phyloP scores from a whole-genome alignment of 2,888 invertebrate genomes.

The Sarcophaga variegata region DNA sequence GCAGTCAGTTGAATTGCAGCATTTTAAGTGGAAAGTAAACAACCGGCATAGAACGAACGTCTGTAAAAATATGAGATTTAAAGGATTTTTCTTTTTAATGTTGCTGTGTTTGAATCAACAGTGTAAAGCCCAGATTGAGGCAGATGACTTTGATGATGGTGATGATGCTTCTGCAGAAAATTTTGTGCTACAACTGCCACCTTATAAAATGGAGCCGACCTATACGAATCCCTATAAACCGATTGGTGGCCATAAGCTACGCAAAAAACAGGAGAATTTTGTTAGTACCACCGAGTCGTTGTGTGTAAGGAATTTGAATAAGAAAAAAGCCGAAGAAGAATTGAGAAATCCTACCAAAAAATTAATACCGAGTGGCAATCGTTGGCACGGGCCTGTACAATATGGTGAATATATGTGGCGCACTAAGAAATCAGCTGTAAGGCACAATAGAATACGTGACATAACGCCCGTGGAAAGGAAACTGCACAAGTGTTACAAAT shows the following conservation, averaged over 20 bases:
- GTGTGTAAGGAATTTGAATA: slow-evolving; percentile 49
- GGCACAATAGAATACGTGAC: slow-evolving; percentile 28
- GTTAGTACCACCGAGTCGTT: slow-evolving; percentile 19
- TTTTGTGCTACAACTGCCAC: slow-evolving; percentile 41
- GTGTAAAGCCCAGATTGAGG: not conserved
- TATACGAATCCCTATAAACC: slow-evolving; percentile 55
- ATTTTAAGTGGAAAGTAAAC: slow-evolving; percentile 38
- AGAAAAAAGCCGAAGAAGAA: slow-evolving; percentile 56
- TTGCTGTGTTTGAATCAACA: not conserved
- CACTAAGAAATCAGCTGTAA: not conserved
- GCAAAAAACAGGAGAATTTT: not conserved
- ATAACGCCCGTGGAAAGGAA: slow-evolving; percentile 58
- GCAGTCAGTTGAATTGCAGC: slow-evolving; percentile 49
- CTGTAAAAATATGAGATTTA: slow-evolving; percentile 27
- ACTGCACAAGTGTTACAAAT: slow-evolving; percentile 60
- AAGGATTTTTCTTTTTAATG: not conserved
- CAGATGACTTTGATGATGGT: slow-evolving; percentile 38
- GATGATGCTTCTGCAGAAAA: slow-evolving; percentile 33
- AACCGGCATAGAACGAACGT: not conserved
- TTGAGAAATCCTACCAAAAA: slow-evolving; percentile 56
- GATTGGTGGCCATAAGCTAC: not conserved
- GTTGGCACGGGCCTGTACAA: slow-evolving; percentile 59
- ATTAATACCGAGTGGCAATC: slow-evolving; percentile 53
- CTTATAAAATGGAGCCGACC: slow-evolving; percentile 43
- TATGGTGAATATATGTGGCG: slow-evolving; percentile 49